Evolutionary conservation across 2,888 invertebrate genomes (phyloP), one percentile per base, ranked within the genome.

Genomic region (Aporophyla nigra): DNA sequence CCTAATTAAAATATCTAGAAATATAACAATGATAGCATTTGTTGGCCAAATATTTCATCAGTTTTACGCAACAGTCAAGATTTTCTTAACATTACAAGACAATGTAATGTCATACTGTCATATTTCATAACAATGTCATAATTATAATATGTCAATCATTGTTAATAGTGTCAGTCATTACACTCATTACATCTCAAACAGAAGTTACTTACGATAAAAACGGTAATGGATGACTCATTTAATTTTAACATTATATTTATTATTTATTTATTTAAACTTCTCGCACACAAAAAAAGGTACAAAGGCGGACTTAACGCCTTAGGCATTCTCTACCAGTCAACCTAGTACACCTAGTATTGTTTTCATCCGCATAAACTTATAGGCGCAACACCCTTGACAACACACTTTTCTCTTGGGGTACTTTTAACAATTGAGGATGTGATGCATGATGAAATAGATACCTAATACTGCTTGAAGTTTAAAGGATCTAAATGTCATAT

Each of bases 371-470:
- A 24, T 24, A n/a, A 14, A 49, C n/a, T 51, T 21, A 56, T 12
- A 12, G n/a, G n/a, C 54, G 12, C n/a, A 14, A 21, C 56, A 33
- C 10, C 53, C 46, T 78, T 72, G 58, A 78, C 59, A 78, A 53
- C 43, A 51, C 14, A 33, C 33, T 71, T 71, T 71, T 46, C n/a
- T 65, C 59, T 71, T 24, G 12, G 2, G 49, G 33, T 72, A 61
- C 54, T 71, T 71, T 67, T 12, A n/a, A 49, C 21, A 54, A 63
- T 69, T n/a, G n/a, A n/a, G n/a, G n/a, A n/a, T n/a, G n/a, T 56
- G 24, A 33, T 33, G 33, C 33, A 58, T 58, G 7, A 4, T 10
- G n/a, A 4, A 21, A 69, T 14, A 69, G 40, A 61, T 56, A 54
- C 3, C 0, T 24, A 24, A 51, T 46, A 12, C 19, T 66, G 1